Conservation (phyloP, 2,113 vertebrate species). For the Pyxicephalus adspersus region DNA sequence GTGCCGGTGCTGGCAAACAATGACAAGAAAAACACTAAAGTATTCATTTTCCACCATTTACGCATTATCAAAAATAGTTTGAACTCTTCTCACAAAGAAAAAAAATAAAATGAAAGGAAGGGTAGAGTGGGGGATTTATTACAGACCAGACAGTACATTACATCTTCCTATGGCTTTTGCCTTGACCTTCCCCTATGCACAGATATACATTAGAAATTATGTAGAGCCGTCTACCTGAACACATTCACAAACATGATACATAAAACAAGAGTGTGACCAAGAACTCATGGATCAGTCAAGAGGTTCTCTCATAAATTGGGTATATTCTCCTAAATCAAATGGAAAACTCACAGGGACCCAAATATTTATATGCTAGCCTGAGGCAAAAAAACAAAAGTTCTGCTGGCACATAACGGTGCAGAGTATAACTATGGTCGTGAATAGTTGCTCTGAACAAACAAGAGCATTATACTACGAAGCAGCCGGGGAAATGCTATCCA, state of each 20-base stretch:
- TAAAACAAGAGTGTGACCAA: not conserved
- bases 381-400: no score
- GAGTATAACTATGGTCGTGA: no score
- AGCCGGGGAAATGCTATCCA: no score
- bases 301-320: no score
- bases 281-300: no score
- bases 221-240: conserved; percentile 79
- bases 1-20: conserved; percentile 80
- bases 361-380: no score
- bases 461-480: no score
- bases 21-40: conserved; percentile 84
- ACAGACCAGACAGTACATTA: conserved; percentile 84
- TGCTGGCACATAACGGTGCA: no score
- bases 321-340: no score
- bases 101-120: conserved; percentile 66
- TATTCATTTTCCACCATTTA: conserved; percentile 86
- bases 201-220: conserved; percentile 64
- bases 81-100: conserved; percentile 88
- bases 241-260: conserved; percentile 85
- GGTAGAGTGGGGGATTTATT: conserved; percentile 61
- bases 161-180: conserved; percentile 92
- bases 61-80: conserved; percentile 96
- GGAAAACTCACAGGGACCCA: no score
- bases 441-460: no score
- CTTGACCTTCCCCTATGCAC: conserved; percentile 71